Evolutionary conservation across 2,113 vertebrate species (phyloP), one percentile per base, ranked within the genome.

Genomic region (Gulo gulo): DNA sequence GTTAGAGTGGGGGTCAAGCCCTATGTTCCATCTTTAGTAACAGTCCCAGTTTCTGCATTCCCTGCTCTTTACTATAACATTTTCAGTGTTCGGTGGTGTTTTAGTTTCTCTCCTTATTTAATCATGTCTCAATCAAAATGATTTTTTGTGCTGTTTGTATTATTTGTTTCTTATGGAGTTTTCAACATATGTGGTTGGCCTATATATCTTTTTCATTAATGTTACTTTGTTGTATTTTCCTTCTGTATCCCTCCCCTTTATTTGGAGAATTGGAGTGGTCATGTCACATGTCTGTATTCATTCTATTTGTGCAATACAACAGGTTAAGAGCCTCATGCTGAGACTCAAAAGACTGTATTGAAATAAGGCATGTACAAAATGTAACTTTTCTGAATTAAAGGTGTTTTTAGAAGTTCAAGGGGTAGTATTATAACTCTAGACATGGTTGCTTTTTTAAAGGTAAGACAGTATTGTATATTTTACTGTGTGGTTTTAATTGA

Each of bases 191-290:
- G 7, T 71, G 16, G 9, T 80, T 57, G 42, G 59, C 63, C 65
- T 95, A 4, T 61, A 45, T 67, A 21, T 76, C 7, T 63, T 79
- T 88, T 94, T 84, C 31, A 5, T 96, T 91, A 69, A 71, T 59
- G 7, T 61, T 76, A 57, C 42, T 88, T 78, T 50, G 59, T 92
- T 95, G n/a, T 18, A 7, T 95, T 94, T 94, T 80, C 42, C 13
- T 47, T 91, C 69, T 91, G 61, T 87, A 20, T 57, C 20, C 24
- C 24, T 97, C 39, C 2, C 10, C 39, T 89, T 74, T 94, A 67
- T 67, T 91, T 93, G 65, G 87, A 96, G 45, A 96, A 63, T 59
- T 76, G n/a, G n/a, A n/a, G n/a, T n/a, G n/a, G n/a, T n/a, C n/a
- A n/a, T n/a, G 57, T 95, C 76, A 92, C 20, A 87, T 76, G 4